phyloP scores from a whole-genome alignment of 2,113 vertebrate genomes.

The Tautogolabrus adspersus region DNA sequence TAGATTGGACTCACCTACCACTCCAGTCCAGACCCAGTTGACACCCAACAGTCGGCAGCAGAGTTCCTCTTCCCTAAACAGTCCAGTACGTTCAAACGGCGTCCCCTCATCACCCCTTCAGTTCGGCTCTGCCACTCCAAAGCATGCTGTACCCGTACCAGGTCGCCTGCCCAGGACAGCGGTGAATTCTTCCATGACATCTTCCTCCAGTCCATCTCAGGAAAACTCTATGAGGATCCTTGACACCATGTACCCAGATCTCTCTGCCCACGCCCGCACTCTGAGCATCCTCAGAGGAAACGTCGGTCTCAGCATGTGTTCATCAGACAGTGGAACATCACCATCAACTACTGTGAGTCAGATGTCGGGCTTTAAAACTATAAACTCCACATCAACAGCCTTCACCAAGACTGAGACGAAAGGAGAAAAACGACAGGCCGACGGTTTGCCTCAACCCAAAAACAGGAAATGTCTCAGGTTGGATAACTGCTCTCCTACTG shows the following conservation, averaged over 20 bases:
- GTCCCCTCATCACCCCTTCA: slow-evolving; percentile 92
- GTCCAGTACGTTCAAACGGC: slow-evolving; percentile 80
- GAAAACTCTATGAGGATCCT: slow-evolving; percentile 95
- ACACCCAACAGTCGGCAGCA: slow-evolving; percentile 65
- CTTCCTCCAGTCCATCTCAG: slow-evolving; percentile 78
- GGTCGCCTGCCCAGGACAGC: slow-evolving; percentile 88
- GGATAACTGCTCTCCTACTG: slow-evolving; percentile 76
- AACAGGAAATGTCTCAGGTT: slow-evolving; percentile 87
- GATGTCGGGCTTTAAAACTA: slow-evolving; percentile 87
- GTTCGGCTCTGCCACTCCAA: slow-evolving; percentile 95
- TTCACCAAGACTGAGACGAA: slow-evolving; percentile 88
- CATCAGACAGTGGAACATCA: slow-evolving; percentile 68
- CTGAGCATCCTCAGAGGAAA: slow-evolving; percentile 93
- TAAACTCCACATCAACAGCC: slow-evolving; percentile 89
- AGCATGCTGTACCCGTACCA: slow-evolving; percentile 94
- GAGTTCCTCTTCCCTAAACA: slow-evolving; percentile 77
- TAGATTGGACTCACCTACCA: slow-evolving; percentile 73
- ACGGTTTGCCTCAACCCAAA: slow-evolving; percentile 69
- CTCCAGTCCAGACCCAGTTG: slow-evolving; percentile 64
- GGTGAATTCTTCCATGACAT: slow-evolving; percentile 62
- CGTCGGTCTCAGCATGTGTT: slow-evolving; percentile 82
- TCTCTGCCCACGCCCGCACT: slow-evolving; percentile 93
- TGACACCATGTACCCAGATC: slow-evolving; percentile 95
- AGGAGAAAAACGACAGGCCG: slow-evolving; percentile 75
- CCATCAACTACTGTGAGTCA: slow-evolving; percentile 75